Evolutionary conservation across 2,888 invertebrate genomes (phyloP), one percentile per base, ranked within the genome.

Genomic region (Exephanes ischioxanthus): DNA sequence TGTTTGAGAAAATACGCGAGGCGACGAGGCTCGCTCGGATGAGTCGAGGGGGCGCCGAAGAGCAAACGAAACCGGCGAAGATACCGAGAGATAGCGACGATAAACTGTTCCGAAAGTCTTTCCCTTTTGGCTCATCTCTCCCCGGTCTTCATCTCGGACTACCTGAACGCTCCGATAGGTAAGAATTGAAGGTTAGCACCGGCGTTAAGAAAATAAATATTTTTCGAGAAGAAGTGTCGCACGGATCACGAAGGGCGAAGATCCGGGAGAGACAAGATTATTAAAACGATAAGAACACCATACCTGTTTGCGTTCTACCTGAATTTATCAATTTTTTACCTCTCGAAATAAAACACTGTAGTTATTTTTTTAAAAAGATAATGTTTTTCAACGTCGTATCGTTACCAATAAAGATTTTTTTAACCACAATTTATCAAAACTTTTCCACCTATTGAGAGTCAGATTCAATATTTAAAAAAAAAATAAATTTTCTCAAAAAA

Each of bases 1-100:
- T 71, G 79, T 85, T 85, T 81, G 81, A 79, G 85, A 63, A 66
- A 75, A 71, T 63, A 79, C 70, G 51, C 33, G 75, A 71, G 45
- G 26, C 16, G 63, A 71, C 55, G 55, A 45, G 41, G 58, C 58
- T 71, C 37, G 11, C 53, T 55, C 51, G 77, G 45, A 78, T 55
- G 45, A 77, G 68, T 61, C 48, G 48, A 41, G 61, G 67, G 68
- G 83, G 77, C 80, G 83, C 71, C 80, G 63, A 30, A 71, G 75
- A 66, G 71, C 26, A 80, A 84, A 84, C 84, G 48, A 37, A 63
- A 30, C 48, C 55, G 51, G 19, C 41, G 37, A n/a, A 55, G 72
- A 72, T 72, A 68, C 41, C 55, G 77, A 22, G 37, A 75, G 76
- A 77, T 76, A 72, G 14, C 30, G 45, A 22, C 61, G n/a, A 66